These are phyloP conservation scores for Syngnathus scovelli DNA, from an alignment of 2,113 vertebrate genomes.

Conservation along the genomic window DNA sequence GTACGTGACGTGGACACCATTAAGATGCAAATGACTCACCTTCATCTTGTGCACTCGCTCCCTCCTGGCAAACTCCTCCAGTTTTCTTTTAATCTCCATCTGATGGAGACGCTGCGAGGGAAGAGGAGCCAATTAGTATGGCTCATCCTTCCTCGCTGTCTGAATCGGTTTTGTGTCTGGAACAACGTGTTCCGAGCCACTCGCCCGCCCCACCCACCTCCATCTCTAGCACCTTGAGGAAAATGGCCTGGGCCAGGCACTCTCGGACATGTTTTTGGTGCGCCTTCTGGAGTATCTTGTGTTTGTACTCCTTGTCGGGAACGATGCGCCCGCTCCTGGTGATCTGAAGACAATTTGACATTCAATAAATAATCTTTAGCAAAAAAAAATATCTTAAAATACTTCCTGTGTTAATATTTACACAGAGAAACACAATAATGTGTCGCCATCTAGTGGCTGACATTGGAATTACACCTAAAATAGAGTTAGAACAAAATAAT, in stretches of 20 bases:
- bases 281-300: constrained; percentile 75
- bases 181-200: not conserved
- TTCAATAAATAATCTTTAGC: no score
- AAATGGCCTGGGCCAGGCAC: constrained; percentile 81
- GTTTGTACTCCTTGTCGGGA: constrained; percentile 84
- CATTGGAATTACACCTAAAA: no score
- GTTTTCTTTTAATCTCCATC: constrained; percentile 74
- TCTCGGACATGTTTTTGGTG: constrained; percentile 77
- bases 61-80: constrained; percentile 72
- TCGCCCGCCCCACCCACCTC: constrained; percentile 69
- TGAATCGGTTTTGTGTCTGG: not conserved
- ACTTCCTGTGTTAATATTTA: no score
- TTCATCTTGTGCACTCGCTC: constrained; percentile 73
- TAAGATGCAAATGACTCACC: constrained; percentile 65
- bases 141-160: constrained; percentile 8
- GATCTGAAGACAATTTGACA: constrained; percentile 65
- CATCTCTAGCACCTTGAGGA: constrained; percentile 84
- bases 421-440: no score
- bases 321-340: constrained; percentile 87
- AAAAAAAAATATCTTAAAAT: no score
- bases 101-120: constrained; percentile 74
- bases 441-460: no score
- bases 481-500: no score
- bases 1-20: not conserved
- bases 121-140: constrained; percentile 12